Conservation (phyloP, 2,888 invertebrate species). For the Fragum fragum region DNA sequence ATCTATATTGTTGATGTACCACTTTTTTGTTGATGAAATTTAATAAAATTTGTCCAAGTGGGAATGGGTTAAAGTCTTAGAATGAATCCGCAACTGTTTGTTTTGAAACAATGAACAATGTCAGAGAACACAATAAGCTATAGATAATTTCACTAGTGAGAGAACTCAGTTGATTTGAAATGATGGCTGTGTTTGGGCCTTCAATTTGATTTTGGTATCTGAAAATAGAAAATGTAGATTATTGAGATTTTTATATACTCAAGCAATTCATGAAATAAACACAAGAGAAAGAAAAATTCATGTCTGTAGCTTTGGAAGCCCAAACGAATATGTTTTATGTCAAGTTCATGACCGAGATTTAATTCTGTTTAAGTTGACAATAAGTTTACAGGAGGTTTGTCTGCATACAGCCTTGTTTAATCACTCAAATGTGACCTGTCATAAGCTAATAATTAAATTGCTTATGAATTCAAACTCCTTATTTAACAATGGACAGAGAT, state of each 20-base stretch:
- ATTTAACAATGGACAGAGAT: neutral
- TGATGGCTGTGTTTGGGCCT: neutral
- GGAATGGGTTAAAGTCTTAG: neutral
- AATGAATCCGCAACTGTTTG: neutral
- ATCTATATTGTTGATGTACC: conserved; percentile 2
- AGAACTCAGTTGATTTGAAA: neutral
- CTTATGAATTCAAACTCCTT: conserved; percentile 1
- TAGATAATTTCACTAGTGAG: neutral
- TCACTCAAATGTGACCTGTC: conserved; percentile 6
- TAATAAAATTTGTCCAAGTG: neutral
- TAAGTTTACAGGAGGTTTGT: conserved; percentile 6
- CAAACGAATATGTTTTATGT: neutral
- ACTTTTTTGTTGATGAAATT: neutral
- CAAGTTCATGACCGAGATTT: neutral
- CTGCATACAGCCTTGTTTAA: conserved; percentile 2
- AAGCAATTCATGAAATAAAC: conserved; percentile 1
- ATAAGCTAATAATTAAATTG: neutral
- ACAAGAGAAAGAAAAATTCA: conserved; percentile 3
- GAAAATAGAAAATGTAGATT: neutral
- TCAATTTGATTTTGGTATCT: neutral
- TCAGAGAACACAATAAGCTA: conserved; percentile 6
- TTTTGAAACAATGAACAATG: conserved; percentile 6
- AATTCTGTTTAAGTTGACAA: conserved; percentile 1
- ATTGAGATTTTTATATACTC: neutral
- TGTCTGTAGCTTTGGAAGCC: neutral